Base-by-base conservation (phyloP, 2,113 vertebrate genomes). In the Picathartes gymnocephalus region DNA sequence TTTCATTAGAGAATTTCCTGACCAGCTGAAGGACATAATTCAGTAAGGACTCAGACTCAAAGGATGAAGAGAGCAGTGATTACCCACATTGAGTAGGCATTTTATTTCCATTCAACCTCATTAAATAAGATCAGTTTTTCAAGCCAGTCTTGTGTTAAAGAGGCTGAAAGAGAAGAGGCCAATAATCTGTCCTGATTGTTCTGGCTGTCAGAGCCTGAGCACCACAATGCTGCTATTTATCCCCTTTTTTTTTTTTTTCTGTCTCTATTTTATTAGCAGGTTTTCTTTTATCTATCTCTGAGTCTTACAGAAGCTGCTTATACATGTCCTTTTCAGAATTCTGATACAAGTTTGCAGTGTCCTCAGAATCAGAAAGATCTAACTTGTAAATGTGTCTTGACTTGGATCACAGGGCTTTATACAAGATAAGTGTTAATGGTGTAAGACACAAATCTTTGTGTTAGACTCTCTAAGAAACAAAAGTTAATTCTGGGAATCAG, bases 71-170 rank as follows among this genome's bases (percentile, higher is more conserved):
- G 64, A 81, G 40, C 22, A 64, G 64, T 83, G 88, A 91, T 93
- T 87, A 92, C 19, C 58, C 27, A 27, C 39, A 48, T 47, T 25
- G 40, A 89, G 50, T 10, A 71, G 61, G 48, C 81, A 73, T 95
- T 93, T 90, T 77, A 65, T 80, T 88, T 95, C 72, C 24, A 74
- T 86, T 93, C 72, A 88, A 20, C 10, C 37, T 74, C 45, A 81
- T 91, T 92, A 88, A 72, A 88, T 72, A 91, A 89, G 78, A 90
- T 58, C 51, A 79, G 28, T 71, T 95, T 95, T 51, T 79, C 76
- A 91, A 56, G 44, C 45, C 56, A 61, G 53, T 69, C 71, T 64
- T 85, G 50, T 57, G 47, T 61, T 85, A n/a, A 95, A 91, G 81
- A 73, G 48, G 20, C 51, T 80, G 37, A 95, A 86, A 86, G 53